Conservation (phyloP, 2,113 vertebrate species). For the Noturus placidus region DNA sequence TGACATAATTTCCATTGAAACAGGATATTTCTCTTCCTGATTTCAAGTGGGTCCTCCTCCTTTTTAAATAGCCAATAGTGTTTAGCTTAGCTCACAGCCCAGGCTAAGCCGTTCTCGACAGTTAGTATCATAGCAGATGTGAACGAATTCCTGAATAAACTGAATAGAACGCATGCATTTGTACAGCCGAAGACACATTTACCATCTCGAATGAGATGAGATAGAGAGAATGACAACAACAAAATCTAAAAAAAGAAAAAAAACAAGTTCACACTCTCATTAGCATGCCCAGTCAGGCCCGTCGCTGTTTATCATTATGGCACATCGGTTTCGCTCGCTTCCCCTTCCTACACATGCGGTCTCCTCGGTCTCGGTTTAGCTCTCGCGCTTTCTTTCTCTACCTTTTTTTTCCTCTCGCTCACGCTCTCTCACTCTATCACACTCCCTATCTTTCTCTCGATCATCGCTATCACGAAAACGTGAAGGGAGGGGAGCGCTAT, state of each 20-base stretch:
- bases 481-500: not conserved
- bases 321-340: not conserved
- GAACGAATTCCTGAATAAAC: too few species aligned
- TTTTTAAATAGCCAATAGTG: too few species aligned
- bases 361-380: slow-evolving; percentile 14
- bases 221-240: slow-evolving; percentile 23
- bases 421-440: not conserved
- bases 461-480: slow-evolving; percentile 5
- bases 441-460: not conserved
- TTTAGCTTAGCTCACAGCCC: too few species aligned
- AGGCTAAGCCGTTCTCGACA: too few species aligned
- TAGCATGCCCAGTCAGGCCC: slow-evolving; percentile 37
- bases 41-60: too few species aligned
- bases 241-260: not conserved
- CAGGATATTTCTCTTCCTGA: too few species aligned
- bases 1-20: too few species aligned
- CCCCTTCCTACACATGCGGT: slow-evolving; percentile 11
- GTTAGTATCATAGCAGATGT: too few species aligned
- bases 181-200: too few species aligned
- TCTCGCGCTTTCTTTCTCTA: too few species aligned
- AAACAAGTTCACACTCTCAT: not conserved
- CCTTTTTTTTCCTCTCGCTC: slow-evolving; percentile 1
- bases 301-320: slow-evolving; percentile 21
- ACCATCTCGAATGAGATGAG: not conserved
- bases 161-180: too few species aligned